Evolutionary conservation across 2,888 invertebrate genomes (phyloP), one percentile per base, ranked within the genome.

Genomic region (Carterocephalus palaemon): DNA sequence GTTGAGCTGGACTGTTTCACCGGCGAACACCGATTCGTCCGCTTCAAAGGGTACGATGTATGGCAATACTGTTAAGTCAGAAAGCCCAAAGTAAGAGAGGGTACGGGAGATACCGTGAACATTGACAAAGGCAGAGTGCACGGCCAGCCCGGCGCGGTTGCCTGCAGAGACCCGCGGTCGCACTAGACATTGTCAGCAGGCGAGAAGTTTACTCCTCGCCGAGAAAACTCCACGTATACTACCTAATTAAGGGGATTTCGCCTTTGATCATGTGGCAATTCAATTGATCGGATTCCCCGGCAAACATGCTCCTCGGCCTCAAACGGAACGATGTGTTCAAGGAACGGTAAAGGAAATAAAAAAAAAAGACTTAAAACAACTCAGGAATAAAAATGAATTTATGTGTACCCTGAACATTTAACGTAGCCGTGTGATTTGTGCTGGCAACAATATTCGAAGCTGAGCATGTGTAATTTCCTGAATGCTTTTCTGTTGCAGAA

Each of bases 191-290:
- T 70, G 88, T 91, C 70, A 89, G 82, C 66, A 91, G 88, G 49
- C 85, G 82, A 56, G 86, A 84, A 62, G 88, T 83, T 41, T 86
- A 73, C 50, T 87, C 88, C 71, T 84, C 74, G 56, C 89, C 86
- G 72, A 94, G 92, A 71, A 93, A 91, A 62, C 89, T 89, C 95
- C 95, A 95, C 37, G 88, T 88, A n/a, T n/a, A n/a, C n/a, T n/a
- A n/a, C 47, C 95, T 91, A 54, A 88, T 89, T 48, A 95, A 88
- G 36, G 93, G 93, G 51, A 87, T 74, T 67, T 93, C 93, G 42
- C 93, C 92, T 73, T 91, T 90, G 32, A 88, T 88, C 52, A 91
- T 88, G 55, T 90, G 87, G 78, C 92, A 92, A 49, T 71, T 81
- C 58, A 91, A 84, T 54, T 89, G 90, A 51, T 89, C 88, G 57